Conservation (phyloP, 2,797 vertebrate genomes). For the Vespertilio murinus region DNA sequence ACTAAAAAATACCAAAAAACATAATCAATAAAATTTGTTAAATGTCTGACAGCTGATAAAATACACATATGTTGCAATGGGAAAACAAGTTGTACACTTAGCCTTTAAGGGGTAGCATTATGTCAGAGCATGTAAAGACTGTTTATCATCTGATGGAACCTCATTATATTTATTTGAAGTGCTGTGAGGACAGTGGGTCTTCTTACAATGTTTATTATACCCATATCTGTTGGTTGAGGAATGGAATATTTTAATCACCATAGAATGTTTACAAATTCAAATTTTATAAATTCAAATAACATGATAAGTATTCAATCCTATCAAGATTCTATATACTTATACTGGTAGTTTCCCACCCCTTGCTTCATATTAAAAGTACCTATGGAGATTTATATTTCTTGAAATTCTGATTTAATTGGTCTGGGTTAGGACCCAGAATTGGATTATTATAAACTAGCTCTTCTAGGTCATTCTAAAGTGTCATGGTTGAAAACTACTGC, state of each 20-base stretch:
- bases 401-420: slow-evolving; percentile 29
- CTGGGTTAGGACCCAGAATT: not conserved
- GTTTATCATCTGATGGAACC: not conserved
- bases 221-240: not conserved
- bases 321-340: not conserved
- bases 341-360: not conserved
- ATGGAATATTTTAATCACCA: not conserved
- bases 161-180: not conserved
- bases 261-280: not conserved
- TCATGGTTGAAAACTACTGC: not conserved
- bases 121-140: not conserved
- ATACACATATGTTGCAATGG: not conserved
- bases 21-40: not conserved
- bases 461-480: not conserved
- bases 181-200: not conserved
- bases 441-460: not conserved
- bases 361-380: not conserved
- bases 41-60: not conserved
- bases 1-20: too few species aligned
- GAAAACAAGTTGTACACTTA: not conserved
- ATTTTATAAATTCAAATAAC: not conserved
- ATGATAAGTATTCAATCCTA: not conserved
- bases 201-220: not conserved
- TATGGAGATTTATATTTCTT: not conserved
- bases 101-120: not conserved